Evolutionary conservation across 2,113 vertebrate species (phyloP), one percentile per base, ranked within the genome.

Genomic region (Chloropsis cyanopogon): DNA sequence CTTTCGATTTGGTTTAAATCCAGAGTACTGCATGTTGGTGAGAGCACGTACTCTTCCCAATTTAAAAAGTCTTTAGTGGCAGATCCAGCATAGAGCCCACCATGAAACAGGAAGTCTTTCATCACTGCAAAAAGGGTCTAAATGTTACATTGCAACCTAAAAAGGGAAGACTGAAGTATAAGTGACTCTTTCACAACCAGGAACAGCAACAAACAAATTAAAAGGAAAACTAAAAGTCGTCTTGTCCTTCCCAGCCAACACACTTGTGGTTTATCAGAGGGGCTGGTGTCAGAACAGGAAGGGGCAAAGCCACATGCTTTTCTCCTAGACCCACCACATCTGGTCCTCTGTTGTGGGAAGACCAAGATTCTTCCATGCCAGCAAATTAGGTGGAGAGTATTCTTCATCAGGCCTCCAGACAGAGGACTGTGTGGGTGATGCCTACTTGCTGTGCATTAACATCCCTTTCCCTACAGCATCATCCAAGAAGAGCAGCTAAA

Each of bases 21-120:
- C 49, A 33, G 3, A 28, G 2, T 9, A 16, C 3, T 65, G 2
- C 2, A 0, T n/a, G 12, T 35, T 66, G 25, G 5, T 44, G 22
- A 65, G 7, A 53, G 22, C 3, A 57, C 15, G 23, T 22, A 31
- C 4, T 14, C 15, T 20, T 70, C 61, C n/a, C 21, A 44, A 1
- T 66, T 83, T 57, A 35, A 16, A 8, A 56, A 69, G 25, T 21
- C 33, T 31, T n/a, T 25, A n/a, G 16, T 41, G 63, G 6, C 18
- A 86, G 29, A 39, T 5, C 5, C 64, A 92, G 9, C 23, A 44
- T 0, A 47, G 35, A 63, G 6, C 28, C n/a, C 25, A 70, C 37
- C 31, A 41, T 7, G 8, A 72, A 59, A 44, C 11, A 50, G 21
- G 59, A 64, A 12, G 7, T 14, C 29, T 44, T 81, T 57, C 18